A percentile compares a stretch with the other conserved stretches of the same genome.
Conservation (phyloP, 2,113 vertebrate genomes). For the Chunga burmeisteri region DNA sequence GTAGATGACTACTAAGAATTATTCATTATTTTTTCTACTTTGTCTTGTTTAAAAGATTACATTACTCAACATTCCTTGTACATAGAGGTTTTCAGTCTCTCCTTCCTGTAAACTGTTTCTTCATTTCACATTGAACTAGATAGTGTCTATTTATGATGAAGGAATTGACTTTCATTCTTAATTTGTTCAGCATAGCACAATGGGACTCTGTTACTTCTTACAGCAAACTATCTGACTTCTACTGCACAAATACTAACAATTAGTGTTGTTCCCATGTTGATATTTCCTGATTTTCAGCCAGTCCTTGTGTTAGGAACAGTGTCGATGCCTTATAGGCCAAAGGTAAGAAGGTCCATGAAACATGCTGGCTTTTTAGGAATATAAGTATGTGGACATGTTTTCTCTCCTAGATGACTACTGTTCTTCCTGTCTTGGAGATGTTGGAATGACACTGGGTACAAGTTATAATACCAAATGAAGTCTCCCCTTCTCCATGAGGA, state of each 20-base stretch:
- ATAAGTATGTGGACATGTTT: background rate
- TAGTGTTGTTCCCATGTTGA: background rate
- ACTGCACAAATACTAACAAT: background rate
- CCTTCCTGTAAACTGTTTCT: background rate
- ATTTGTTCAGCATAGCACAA: background rate
- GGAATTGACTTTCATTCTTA: background rate
- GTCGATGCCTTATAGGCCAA: background rate
- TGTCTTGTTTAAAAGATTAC: background rate
- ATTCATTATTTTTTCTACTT: background rate
- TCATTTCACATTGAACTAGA: background rate
- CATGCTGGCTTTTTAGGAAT: background rate
- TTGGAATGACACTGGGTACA: background rate
- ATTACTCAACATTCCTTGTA: background rate
- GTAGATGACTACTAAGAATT: background rate
- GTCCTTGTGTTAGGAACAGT: background rate
- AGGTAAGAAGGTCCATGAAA: background rate
- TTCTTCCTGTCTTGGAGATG: background rate
- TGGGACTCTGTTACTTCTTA: background rate
- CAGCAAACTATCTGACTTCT: background rate
- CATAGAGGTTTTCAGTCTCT: background rate
- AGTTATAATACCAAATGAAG: background rate
- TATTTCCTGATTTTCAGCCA: background rate
- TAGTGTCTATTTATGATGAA: background rate
- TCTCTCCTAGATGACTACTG: background rate
- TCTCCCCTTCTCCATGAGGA: background rate